phyloP scores from a whole-genome alignment of 2,888 invertebrate species.

The Oscheius sp. region DNA sequence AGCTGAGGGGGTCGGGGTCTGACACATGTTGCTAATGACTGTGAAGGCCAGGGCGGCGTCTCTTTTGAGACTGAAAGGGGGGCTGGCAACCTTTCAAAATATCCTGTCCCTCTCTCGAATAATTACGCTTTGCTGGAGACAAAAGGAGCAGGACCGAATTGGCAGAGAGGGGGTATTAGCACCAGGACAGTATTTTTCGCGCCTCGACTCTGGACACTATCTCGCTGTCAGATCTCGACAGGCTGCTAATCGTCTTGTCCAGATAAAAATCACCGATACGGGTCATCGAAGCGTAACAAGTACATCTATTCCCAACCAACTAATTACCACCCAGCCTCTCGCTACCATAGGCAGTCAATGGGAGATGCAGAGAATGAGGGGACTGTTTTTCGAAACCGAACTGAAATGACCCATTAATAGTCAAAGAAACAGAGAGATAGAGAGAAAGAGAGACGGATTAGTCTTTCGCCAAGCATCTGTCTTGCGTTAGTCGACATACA shows the following conservation, averaged over 20 bases:
- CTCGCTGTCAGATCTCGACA: background rate
- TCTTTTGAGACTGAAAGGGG: background rate
- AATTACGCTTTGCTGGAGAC: background rate
- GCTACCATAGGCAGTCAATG: background rate
- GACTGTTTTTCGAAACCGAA: background rate
- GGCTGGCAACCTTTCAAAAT: slow-evolving; percentile 2
- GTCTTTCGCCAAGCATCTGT: background rate
- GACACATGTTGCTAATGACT: slow-evolving; percentile 37
- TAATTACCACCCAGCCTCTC: slow-evolving; percentile 1
- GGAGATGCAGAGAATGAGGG: background rate
- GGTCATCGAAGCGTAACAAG: slow-evolving; percentile 22
- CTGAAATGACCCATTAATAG: background rate
- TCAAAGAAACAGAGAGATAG: background rate
- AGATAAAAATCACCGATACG: slow-evolving; percentile 30
- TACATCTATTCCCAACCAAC: slow-evolving; percentile 4
- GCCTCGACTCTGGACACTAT: background rate
- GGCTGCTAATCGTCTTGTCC: slow-evolving; percentile 7
- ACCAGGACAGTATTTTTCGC: background rate
- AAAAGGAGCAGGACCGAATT: background rate
- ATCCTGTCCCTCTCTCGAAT: slow-evolving; percentile 17
- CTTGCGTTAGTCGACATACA: background rate
- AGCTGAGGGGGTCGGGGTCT: slow-evolving; percentile 10
- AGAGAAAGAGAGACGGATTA: background rate
- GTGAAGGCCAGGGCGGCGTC: slow-evolving; percentile 4
- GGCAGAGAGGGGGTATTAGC: background rate